These are phyloP conservation scores for Tonatia bakeri DNA, from an alignment of 2,113 vertebrate genomes.

Conservation along the genomic window DNA sequence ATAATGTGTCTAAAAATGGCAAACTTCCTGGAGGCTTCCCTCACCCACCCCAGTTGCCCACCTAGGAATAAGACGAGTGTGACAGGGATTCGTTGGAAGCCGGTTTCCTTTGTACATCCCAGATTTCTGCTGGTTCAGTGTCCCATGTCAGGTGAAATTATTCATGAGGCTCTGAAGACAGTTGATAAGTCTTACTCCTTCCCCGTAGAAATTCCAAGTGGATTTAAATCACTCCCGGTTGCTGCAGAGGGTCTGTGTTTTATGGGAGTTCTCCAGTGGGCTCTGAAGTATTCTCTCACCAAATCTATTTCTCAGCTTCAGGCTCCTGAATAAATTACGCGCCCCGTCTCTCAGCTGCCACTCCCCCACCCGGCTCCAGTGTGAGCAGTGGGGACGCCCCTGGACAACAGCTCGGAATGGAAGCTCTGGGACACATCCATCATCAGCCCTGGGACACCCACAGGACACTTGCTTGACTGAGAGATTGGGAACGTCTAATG, in stretches of 20 bases:
- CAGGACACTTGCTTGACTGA: background rate
- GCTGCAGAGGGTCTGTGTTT: conserved; percentile 39
- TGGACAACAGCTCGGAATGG: background rate
- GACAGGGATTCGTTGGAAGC: background rate
- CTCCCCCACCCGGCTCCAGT: too few species aligned
- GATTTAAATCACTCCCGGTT: conserved; percentile 57
- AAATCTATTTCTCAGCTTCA: conserved; percentile 52
- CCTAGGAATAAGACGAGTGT: background rate
- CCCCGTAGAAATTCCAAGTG: conserved; percentile 59
- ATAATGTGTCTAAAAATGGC: background rate
- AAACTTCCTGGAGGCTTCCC: background rate
- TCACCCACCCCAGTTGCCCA: background rate
- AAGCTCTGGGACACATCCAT: background rate
- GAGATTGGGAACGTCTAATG: background rate
- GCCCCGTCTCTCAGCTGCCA: background rate
- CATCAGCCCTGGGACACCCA: background rate
- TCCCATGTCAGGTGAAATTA: conserved; percentile 52
- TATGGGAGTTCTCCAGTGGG: conserved; percentile 57
- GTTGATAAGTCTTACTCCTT: conserved; percentile 26
- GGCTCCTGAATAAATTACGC: conserved; percentile 50
- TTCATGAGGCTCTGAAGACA: background rate
- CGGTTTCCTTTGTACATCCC: background rate
- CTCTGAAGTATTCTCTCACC: conserved; percentile 63
- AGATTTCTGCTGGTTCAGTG: conserved; percentile 38
- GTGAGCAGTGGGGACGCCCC: background rate